phyloP scores from a whole-genome alignment of 2,113 vertebrate species.

The Myrmophylax atrothorax region DNA sequence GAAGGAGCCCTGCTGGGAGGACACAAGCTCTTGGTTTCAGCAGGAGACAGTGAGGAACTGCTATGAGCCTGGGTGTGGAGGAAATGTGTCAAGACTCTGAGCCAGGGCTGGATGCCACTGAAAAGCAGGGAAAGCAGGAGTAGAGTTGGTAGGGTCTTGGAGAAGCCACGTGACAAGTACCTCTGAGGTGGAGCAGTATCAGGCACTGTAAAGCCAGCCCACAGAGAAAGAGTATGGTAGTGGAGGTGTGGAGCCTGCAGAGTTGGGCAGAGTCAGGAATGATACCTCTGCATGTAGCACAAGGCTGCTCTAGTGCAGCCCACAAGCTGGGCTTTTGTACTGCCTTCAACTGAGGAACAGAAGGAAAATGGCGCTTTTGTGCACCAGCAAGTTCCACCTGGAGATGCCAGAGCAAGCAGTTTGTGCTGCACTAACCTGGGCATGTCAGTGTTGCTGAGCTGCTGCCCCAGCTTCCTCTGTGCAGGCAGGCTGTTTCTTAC shows the following conservation, averaged over 20 bases:
- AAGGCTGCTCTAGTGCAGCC: not conserved
- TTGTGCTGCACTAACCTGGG: not conserved
- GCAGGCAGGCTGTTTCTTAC: not conserved
- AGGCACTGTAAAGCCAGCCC: not conserved
- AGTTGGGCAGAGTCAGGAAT: not conserved
- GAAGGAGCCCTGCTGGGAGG: not conserved
- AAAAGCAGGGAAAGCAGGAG: conserved; percentile 20
- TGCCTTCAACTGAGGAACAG: not conserved
- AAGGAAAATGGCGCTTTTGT: not conserved
- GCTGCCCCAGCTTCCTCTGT: not conserved
- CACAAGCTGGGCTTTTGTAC: not conserved
- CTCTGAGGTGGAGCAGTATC: not conserved
- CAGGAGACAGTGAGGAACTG: not conserved
- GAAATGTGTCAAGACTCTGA: not conserved
- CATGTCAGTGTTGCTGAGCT: not conserved
- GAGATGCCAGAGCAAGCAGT: not conserved
- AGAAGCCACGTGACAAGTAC: not conserved
- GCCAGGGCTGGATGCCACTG: not conserved
- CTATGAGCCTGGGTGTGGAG: not conserved
- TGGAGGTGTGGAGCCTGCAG: not conserved
- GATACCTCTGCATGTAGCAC: not conserved
- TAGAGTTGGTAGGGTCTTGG: not conserved
- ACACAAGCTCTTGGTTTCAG: not conserved
- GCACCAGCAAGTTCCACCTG: not conserved
- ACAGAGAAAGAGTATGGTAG: not conserved